Percentiles rank a stretch among this genome's conserved stretches.
Conservation (phyloP, 2,113 vertebrate species). For the Planiliza haematocheilus region DNA sequence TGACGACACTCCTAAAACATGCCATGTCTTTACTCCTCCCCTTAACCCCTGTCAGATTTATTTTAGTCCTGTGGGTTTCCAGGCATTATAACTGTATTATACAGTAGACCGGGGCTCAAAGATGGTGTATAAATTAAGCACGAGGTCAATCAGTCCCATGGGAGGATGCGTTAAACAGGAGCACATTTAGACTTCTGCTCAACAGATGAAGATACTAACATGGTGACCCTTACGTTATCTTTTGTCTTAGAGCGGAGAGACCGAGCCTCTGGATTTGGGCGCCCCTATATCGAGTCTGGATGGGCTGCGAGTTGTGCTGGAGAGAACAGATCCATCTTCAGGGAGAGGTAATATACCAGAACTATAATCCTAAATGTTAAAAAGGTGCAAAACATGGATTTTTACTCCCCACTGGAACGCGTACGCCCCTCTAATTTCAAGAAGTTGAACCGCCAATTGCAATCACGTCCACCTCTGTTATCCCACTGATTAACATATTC, state of each 20-base stretch:
- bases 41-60: conserved; percentile 69
- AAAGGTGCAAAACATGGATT: too few species aligned
- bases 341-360: conserved; percentile 84
- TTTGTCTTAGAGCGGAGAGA: conserved; percentile 88
- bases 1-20: conserved; percentile 75
- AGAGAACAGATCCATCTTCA: conserved; percentile 85
- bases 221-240: too few species aligned
- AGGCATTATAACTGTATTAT: conserved; percentile 59
- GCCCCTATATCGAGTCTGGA: conserved; percentile 96
- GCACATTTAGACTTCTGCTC: not conserved
- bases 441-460: not conserved
- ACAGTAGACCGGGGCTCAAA: conserved; percentile 40
- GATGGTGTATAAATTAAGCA: conserved; percentile 40
- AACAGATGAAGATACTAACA: conserved; percentile 12
- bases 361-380: too few species aligned
- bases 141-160: not conserved
- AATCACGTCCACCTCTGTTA: conserved; percentile 3
- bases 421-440: too few species aligned
- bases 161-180: not conserved
- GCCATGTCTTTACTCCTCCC: conserved; percentile 59
- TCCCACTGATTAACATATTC: conserved; percentile 11
- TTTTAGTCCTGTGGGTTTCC: conserved; percentile 72
- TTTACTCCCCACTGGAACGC: too few species aligned
- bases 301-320: conserved; percentile 92
- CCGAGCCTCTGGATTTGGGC: conserved; percentile 93